Conservation (phyloP, 2,797 vertebrate species). For the Ispidina picta region DNA sequence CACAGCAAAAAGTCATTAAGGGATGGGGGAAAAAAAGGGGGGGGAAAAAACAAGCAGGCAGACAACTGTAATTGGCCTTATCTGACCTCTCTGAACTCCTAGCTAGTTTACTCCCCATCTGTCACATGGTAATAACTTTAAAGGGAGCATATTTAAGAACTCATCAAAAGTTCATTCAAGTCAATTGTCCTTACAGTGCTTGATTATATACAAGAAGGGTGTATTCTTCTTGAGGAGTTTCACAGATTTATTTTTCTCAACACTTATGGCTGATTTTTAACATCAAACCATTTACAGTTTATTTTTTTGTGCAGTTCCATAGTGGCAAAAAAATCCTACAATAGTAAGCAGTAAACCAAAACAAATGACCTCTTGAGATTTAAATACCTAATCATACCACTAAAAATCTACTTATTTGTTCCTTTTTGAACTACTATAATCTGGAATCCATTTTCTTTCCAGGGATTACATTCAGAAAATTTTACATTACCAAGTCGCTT, state of each 20-base stretch:
- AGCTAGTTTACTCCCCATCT: slow-evolving; percentile 31
- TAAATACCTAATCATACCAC: neutral
- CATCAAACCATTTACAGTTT: neutral
- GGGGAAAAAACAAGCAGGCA: neutral
- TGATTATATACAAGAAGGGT: neutral
- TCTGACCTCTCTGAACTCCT: neutral
- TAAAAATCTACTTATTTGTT: neutral
- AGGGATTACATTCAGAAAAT: neutral
- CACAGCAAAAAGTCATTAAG: slow-evolving; percentile 21
- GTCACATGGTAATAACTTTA: neutral
- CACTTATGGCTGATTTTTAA: neutral
- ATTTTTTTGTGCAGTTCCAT: neutral
- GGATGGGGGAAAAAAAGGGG: neutral
- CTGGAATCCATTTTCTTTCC: neutral
- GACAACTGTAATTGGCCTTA: neutral
- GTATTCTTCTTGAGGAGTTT: neutral
- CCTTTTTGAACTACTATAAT: neutral
- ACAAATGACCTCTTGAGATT: neutral
- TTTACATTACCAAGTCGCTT: neutral
- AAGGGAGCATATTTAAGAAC: neutral
- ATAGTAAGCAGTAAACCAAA: neutral
- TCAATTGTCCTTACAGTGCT: neutral
- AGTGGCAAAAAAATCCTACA: neutral
- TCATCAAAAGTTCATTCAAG: neutral
- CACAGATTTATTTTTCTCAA: neutral